Evolutionary conservation across 37 sponge, comb jelly and placozoan genomes (phyloP), one percentile per base, ranked within the genome.

Genomic region (Crambe crambe): DNA sequence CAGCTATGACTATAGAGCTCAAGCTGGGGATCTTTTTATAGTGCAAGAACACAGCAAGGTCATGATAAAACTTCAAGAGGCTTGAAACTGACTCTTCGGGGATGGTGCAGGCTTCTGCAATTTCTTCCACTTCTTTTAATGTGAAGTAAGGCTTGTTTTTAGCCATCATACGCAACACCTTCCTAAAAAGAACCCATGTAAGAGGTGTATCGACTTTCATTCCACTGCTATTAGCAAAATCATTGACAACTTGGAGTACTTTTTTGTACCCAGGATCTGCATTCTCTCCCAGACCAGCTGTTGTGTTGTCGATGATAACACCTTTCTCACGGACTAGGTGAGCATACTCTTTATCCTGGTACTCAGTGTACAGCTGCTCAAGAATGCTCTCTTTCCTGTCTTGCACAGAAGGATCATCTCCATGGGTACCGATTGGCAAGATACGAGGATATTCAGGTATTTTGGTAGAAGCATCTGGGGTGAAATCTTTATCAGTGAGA

Each of bases 61-160:
- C 80, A 78, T 89, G 89, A 56, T 83, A 89, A 44, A 78, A 89
- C 35, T 63, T 21, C 26, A 89, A 83, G 30, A 79, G 83, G 73
- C 72, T 77, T 57, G 56, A 10, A 41, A 89, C 58, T 36, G 21
- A 56, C 3, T 56, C 68, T 27, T 38, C 42, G n/a, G 72, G 42
- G 17, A 89, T 83, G 5, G 25, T 17, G 42, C 79, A 72, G 20
- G 30, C 42, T 43, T 54, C 44, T 23, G 73, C 83, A 29, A 89
- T 78, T 9, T 9, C 40, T 2, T 29, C 34, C 0, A 42, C 83
- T 56, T 78, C 74, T 5, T 60, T 23, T 2, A 41, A 30, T 1
- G 59, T 36, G 21, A 83, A n/a, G 32, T 72, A 51, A 20, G 83
- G 63, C 68, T 75, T 57, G 9, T 80, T 26, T n/a, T 27, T 20